These are phyloP conservation scores for Scyliorhinus canicula DNA, from an alignment of 2,797 vertebrate species.

Conservation along the genomic window DNA sequence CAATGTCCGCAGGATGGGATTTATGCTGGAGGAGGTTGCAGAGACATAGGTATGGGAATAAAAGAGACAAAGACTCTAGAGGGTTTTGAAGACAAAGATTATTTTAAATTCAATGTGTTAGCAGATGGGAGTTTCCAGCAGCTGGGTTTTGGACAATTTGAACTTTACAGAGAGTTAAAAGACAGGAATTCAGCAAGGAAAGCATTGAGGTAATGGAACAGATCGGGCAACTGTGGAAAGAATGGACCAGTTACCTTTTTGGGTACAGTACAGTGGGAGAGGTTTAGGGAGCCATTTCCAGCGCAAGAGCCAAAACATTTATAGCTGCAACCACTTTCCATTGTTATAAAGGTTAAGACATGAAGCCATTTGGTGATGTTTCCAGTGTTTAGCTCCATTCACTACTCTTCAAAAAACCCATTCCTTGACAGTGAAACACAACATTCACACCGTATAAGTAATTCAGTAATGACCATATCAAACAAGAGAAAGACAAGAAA, in stretches of 20 bases:
- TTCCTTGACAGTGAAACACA: not conserved
- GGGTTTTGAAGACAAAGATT: not conserved
- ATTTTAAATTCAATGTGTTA: not conserved
- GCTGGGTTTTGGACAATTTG: not conserved
- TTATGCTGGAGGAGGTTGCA: too few relatives aligned
- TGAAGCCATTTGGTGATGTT: not conserved
- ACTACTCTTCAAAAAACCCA: not conserved
- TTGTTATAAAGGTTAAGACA: not conserved
- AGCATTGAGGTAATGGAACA: not conserved
- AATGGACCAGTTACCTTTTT: not conserved
- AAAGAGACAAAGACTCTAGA: not conserved
- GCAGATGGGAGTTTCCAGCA: not conserved
- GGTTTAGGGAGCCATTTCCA: not conserved
- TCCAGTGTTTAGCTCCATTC: not conserved
- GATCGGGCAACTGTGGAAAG: not conserved
- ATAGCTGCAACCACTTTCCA: not conserved
- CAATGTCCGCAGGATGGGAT: too few relatives aligned
- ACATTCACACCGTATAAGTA: not conserved
- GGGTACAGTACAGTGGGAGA: not conserved
- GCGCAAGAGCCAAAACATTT: not conserved
- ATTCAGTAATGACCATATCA: not conserved
- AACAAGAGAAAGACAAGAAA: not conserved
- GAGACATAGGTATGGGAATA: too few relatives aligned
- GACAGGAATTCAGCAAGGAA: not conserved
- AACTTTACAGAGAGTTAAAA: not conserved